Evolutionary conservation across 2,888 invertebrate genomes (phyloP).

Genomic region (Phaedon cochleariae): DNA sequence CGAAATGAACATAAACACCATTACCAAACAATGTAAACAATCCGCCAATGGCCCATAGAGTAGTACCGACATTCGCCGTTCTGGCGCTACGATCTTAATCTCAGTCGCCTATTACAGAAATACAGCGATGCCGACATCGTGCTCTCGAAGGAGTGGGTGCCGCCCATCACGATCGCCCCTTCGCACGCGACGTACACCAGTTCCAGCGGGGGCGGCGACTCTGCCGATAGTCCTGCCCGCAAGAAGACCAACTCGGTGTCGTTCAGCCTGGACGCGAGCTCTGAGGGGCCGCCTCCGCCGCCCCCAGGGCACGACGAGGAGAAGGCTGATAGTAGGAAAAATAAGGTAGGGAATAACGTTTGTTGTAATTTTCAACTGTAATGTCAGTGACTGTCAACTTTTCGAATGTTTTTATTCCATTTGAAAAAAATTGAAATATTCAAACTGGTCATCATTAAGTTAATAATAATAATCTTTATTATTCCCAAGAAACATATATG

Average conservation of each 20-base stretch:
- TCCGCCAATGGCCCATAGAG: no score
- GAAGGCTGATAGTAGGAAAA: constrained; percentile 74
- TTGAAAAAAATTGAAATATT: no score
- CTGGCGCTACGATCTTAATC: no score
- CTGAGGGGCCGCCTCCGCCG: constrained; percentile 58
- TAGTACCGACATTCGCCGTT: no score
- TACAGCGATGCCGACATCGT: constrained; percentile 91
- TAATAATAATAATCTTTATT: no score
- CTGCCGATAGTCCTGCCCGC: constrained; percentile 63
- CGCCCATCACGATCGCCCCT: constrained; percentile 82
- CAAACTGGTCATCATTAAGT: no score
- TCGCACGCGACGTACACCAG: constrained; percentile 69
- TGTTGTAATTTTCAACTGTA: no score
- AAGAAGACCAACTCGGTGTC: constrained; percentile 79
- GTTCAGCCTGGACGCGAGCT: constrained; percentile 73
- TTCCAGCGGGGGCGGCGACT: constrained; percentile 55
- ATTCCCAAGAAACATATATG: no score
- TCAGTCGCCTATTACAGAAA: constrained; percentile 62
- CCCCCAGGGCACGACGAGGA: constrained; percentile 66
- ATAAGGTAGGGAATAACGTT: constrained; percentile 69
- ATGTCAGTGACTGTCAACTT: no score
- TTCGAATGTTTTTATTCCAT: no score
- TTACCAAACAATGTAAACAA: no score
- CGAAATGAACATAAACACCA: no score
- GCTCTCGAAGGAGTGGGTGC: constrained; percentile 86